These are phyloP conservation scores for Hoplostethus mediterraneus DNA, from an alignment of 2,797 vertebrate genomes.

Conservation along the genomic window DNA sequence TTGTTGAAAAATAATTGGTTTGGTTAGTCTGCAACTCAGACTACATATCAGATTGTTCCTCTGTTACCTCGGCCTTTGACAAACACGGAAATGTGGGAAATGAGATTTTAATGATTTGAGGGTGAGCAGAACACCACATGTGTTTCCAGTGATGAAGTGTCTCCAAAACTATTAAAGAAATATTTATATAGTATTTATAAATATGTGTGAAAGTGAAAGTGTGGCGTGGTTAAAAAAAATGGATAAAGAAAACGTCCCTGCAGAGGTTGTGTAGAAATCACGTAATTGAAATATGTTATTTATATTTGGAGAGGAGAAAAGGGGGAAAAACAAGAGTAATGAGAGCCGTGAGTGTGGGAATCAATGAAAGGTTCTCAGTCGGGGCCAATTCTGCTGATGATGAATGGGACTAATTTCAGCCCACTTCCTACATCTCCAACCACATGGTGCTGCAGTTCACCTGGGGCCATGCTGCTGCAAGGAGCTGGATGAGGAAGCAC, in stretches of 20 bases:
- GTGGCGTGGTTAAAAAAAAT: too few relatives aligned
- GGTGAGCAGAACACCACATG: too few relatives aligned
- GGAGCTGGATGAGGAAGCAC: not conserved
- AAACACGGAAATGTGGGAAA: not conserved
- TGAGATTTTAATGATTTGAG: not conserved
- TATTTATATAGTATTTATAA: too few relatives aligned
- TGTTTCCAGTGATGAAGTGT: too few relatives aligned
- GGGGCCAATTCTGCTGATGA: not conserved
- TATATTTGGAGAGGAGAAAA: not conserved
- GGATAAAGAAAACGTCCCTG: not conserved
- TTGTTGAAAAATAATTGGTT: too few relatives aligned
- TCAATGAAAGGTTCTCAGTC: not conserved
- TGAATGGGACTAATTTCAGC: constrained; percentile 17
- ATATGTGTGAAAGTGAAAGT: too few relatives aligned
- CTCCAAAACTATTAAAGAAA: too few relatives aligned
- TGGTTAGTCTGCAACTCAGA: too few relatives aligned
- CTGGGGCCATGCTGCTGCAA: not conserved
- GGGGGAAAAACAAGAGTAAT: not conserved
- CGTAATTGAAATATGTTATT: not conserved
- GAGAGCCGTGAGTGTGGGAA: not conserved
- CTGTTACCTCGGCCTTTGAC: too few relatives aligned
- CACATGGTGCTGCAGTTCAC: constrained; percentile 8
- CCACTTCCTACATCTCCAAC: not conserved
- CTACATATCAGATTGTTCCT: too few relatives aligned
- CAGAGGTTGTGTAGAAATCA: not conserved